phyloP scores from a whole-genome alignment of 2,113 vertebrate species.

The Chunga burmeisteri region DNA sequence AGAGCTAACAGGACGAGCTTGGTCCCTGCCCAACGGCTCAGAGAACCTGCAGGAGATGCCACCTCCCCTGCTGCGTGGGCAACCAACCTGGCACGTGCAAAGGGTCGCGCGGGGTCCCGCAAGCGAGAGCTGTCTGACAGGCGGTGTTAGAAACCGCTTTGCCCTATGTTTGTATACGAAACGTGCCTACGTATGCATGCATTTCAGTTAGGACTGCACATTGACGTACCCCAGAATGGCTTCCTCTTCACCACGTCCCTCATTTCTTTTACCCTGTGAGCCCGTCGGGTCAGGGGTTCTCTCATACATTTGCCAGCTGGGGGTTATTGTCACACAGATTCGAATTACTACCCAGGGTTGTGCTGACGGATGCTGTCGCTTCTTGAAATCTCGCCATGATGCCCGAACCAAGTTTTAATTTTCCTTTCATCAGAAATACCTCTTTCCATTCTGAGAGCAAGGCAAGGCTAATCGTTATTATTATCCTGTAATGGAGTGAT shows the following conservation, averaged over 20 bases:
- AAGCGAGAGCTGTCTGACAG: not conserved
- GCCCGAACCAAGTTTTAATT: not conserved
- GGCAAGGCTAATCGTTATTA: conserved; percentile 49
- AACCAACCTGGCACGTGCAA: not conserved
- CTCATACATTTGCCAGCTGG: not conserved
- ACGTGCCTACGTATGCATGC: not conserved
- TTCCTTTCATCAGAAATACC: conserved; percentile 32
- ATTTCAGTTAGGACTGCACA: not conserved
- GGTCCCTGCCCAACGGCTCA: not conserved
- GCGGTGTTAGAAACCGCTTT: not conserved
- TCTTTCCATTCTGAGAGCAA: conserved; percentile 28
- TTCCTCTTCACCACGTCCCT: not conserved
- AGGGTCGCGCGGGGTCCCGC: not conserved
- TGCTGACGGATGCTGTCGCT: not conserved
- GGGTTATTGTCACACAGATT: not conserved
- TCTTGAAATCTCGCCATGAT: conserved; percentile 11
- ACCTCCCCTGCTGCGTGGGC: not conserved
- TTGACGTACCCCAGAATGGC: not conserved
- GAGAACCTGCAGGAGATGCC: not conserved
- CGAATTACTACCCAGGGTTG: not conserved
- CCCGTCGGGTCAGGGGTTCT: not conserved
- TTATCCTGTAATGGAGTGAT: conserved; percentile 40
- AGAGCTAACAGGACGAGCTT: not conserved
- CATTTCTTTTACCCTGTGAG: not conserved
- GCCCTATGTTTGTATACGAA: not conserved